phyloP scores from a whole-genome alignment of 2,797 vertebrate species.

The Spea hammondii region DNA sequence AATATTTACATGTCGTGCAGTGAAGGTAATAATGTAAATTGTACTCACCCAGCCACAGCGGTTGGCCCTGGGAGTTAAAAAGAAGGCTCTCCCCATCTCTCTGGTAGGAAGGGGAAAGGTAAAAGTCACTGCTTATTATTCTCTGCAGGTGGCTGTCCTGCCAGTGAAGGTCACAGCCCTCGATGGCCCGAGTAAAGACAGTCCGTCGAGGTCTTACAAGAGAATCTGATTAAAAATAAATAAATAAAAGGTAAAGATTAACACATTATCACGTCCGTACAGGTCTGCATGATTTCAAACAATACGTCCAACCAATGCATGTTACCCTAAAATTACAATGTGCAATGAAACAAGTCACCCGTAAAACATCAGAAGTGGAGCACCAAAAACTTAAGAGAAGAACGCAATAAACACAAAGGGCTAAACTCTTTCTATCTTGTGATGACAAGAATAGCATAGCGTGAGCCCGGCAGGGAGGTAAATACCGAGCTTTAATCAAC shows the following conservation, averaged over 20 bases:
- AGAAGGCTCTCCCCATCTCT: slow-evolving; percentile 90
- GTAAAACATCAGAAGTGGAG: too few species aligned
- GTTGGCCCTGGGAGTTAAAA: slow-evolving; percentile 93
- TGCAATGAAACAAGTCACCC: too few species aligned
- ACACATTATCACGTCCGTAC: too few species aligned
- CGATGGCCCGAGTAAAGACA: slow-evolving; percentile 90
- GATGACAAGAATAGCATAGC: background rate
- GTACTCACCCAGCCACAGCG: slow-evolving; percentile 92
- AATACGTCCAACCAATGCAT: too few species aligned
- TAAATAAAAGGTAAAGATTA: background rate
- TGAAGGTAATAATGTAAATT: slow-evolving; percentile 31
- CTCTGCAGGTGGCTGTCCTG: slow-evolving; percentile 97
- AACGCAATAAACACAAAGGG: background rate
- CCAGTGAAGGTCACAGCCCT: slow-evolving; percentile 97
- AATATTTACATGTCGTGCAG: background rate
- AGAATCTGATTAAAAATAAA: slow-evolving; percentile 72
- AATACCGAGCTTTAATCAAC: slow-evolving; percentile 34
- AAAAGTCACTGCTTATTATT: slow-evolving; percentile 96
- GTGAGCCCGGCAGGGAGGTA: slow-evolving; percentile 13
- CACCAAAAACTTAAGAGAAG: too few species aligned
- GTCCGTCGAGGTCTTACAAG: slow-evolving; percentile 88
- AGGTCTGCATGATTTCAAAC: too few species aligned
- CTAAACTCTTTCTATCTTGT: background rate
- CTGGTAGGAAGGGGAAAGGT: slow-evolving; percentile 89
- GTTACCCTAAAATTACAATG: too few species aligned